Evolutionary conservation across 2,888 invertebrate genomes (phyloP), one percentile per base, ranked within the genome.

Genomic region (Cheilosia variabilis): DNA sequence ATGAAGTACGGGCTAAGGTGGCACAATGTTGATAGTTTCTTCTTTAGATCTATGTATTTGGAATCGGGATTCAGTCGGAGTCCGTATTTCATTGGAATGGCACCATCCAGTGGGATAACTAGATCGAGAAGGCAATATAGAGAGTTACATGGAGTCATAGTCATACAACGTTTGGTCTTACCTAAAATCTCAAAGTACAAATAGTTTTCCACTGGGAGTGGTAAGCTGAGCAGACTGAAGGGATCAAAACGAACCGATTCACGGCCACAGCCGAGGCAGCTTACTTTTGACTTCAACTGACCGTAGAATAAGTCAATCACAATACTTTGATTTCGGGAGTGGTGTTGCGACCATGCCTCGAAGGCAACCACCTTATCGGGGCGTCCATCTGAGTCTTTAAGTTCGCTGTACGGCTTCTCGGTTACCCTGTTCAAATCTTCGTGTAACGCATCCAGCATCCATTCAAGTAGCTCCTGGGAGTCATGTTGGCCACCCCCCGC

Each of bases 401-500:
- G 91, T 90, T 96, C 95, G 4, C 95, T 93, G 89, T 96, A 96
- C 0, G 96, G 95, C 89, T 95, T 95, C 65, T 92, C 92, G 87
- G 94, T 94, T 0, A 97, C 97, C 13, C 97, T 93, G 93, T 98
- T 98, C 87, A 98, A 94, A 92, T 98, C 98, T 93, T 98, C 98
- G 92, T 98, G 98, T 88, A 98, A 93, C 63, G 97, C 96, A 93
- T 98, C 98, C 89, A 98, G 93, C 87, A 98, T 93, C 95, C 98
- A 98, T 66, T 97, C 97, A 41, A 98, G 94, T 88, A 98, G 93
- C 93, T 98, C 98, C 89, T 97, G 98, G 68, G 97, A 97, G 93
- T 98, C 98, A 93, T 98, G 98, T 93, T 98, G 98, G 13, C 97
- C 97, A 88, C 97, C 97, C 84, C 97, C 97, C 87, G 95, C 95